Conservation (phyloP, 2,888 invertebrate genomes). For the Thelaira solivaga region DNA sequence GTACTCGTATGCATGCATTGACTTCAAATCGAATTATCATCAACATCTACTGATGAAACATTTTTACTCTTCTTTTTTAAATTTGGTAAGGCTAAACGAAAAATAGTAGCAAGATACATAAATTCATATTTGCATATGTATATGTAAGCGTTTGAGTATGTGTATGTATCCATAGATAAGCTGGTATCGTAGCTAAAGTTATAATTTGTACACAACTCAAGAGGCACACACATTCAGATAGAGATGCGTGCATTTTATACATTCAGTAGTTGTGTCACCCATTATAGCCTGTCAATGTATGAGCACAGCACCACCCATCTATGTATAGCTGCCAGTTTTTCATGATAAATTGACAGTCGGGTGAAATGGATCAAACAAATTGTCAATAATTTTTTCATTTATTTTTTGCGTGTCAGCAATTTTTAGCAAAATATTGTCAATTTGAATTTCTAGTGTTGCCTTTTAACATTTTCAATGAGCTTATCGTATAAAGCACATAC, state of each 20-base stretch:
- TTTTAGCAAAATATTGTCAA: constrained; percentile 54
- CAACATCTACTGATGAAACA: constrained; percentile 45
- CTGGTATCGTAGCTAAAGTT: constrained; percentile 39
- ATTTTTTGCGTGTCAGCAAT: constrained; percentile 59
- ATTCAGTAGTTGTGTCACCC: neutral
- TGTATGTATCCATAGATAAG: too few species aligned
- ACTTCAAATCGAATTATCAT: constrained; percentile 55
- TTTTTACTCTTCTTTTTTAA: constrained; percentile 4
- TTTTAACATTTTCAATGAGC: constrained; percentile 47
- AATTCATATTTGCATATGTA: too few species aligned
- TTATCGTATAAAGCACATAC: neutral
- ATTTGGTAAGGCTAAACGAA: neutral
- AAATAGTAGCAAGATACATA: neutral
- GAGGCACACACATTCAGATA: neutral
- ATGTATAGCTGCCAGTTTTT: constrained; percentile 42
- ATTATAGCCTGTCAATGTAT: neutral
- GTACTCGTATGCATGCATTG: constrained; percentile 28
- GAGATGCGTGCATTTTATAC: constrained; percentile 18
- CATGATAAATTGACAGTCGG: constrained; percentile 65
- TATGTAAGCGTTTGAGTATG: too few species aligned
- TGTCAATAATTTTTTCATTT: constrained; percentile 67
- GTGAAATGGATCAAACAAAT: constrained; percentile 71
- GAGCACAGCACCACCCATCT: neutral
- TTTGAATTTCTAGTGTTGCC: constrained; percentile 49
- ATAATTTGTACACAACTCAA: constrained; percentile 20